Evolutionary conservation across 2,888 invertebrate species (phyloP).

Genomic region (Thymelicus acteon): DNA sequence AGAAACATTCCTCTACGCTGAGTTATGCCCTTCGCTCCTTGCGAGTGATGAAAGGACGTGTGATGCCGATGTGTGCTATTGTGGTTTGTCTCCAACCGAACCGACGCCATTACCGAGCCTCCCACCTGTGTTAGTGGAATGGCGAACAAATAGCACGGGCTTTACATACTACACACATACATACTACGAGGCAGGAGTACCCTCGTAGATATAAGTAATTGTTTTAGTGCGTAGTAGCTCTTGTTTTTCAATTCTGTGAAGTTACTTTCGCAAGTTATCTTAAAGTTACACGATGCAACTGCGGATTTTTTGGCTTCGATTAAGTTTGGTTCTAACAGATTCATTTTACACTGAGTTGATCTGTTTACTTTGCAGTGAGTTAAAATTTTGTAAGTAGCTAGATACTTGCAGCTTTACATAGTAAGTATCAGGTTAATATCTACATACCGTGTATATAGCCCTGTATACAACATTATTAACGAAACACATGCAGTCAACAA

Average conservation of each 20-base stretch:
- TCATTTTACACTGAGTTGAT: no score
- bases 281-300: no score
- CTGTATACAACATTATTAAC: background rate
- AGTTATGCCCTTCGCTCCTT: slow-evolving; percentile 69
- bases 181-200: background rate
- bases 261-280: background rate
- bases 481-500: slow-evolving; percentile 5
- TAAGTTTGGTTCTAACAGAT: no score
- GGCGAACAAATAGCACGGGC: slow-evolving; percentile 49
- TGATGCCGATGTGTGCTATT: slow-evolving; percentile 64
- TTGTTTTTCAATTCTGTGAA: background rate
- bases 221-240: background rate
- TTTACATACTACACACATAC: background rate
- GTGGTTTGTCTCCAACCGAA: slow-evolving; percentile 60
- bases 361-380: no score
- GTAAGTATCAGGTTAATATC: no score
- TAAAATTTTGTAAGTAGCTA: no score
- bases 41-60: slow-evolving; percentile 78
- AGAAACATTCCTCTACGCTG: background rate
- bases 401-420: no score
- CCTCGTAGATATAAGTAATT: slow-evolving; percentile 2
- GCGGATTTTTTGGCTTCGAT: no score
- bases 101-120: slow-evolving; percentile 52
- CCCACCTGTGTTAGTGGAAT: slow-evolving; percentile 61
- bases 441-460: no score